These are phyloP conservation scores for Belgica antarctica DNA, from an alignment of 2,888 invertebrate species.

Conservation along the genomic window DNA sequence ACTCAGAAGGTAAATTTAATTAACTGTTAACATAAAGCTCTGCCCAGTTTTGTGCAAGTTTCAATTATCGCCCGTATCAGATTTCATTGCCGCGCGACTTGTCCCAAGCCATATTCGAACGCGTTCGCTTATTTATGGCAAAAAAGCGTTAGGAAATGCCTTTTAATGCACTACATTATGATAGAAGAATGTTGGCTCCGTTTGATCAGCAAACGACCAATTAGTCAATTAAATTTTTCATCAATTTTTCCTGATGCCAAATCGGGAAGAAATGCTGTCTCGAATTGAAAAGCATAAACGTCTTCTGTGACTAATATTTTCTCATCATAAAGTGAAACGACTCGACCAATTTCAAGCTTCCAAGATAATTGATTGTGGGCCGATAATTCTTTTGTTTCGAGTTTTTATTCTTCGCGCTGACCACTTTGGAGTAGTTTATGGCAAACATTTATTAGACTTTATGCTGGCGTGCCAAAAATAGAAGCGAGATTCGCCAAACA, in stretches of 20 bases:
- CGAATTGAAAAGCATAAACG: neutral
- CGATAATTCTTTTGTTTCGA: conserved; percentile 38
- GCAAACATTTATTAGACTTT: neutral
- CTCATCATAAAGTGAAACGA: neutral
- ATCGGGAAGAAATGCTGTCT: neutral
- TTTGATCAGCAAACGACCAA: neutral
- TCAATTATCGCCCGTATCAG: neutral
- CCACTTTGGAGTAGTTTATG: neutral
- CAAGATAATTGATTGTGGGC: conserved; percentile 44
- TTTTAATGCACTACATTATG: neutral
- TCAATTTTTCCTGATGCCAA: conserved; percentile 11
- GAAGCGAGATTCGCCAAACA: neutral
- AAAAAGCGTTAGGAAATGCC: too few relatives aligned
- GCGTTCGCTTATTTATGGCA: neutral
- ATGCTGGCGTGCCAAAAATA: conserved; percentile 10
- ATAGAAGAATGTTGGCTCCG: conserved; percentile 4
- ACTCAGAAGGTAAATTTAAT: conserved; percentile 68
- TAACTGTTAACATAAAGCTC: neutral
- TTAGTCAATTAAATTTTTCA: neutral
- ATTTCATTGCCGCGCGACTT: neutral
- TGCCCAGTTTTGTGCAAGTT: neutral
- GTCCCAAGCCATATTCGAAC: neutral
- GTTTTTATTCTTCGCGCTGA: neutral
- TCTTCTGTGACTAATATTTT: neutral
- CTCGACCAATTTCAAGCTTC: neutral